Base-by-base conservation (phyloP, 2,888 invertebrate species). In the Drosophila crucigera region DNA sequence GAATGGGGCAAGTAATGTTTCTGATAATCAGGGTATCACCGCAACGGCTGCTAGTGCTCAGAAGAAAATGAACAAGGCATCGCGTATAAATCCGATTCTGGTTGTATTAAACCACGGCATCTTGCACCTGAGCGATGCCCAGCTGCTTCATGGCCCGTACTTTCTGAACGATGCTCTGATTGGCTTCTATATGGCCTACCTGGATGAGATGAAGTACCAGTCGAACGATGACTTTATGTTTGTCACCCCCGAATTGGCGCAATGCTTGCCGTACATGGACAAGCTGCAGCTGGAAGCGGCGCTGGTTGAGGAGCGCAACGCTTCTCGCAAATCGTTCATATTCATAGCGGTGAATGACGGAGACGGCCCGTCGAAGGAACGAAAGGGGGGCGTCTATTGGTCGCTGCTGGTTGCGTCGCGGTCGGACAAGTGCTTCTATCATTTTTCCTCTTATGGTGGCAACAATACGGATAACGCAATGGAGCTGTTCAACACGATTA, bases 321-420 rank as follows among this genome's bases (percentile, higher is more conserved):
- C 96, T 14, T 93, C 94, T 59, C 93, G 93, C 56, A 96, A 96
- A 91, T 94, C 95, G 55, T 97, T 96, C 92, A 95, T 98, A 77
- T 96, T 98, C 91, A 96, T 98, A 92, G 97, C 98, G 1, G 94
- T 98, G 55, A 98, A 98, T 92, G 97, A 98, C 91, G 97, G 97
- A 4, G 89, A 35, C 3, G 7, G 22, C 10, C 95, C 96, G 69
- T 94, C 95, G 16, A 58, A 96, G 69, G 94, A 94, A 49, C 95
- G 96, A 0, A 98, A 98, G n/a, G 98, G 98, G n/a, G 98, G 98
- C 35, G 95, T 96, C 0, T 98, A 98, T 92, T 98, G 98, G 98
- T 97, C 97, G 91, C 94, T 98, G 50, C 94, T 98, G 61, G 96
- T 97, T n/a, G 97, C 95, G 92, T 96, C 97, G 28, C 95, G 95